phyloP scores from a whole-genome alignment of 2,888 invertebrate genomes.

The Epirrhoe alternata region DNA sequence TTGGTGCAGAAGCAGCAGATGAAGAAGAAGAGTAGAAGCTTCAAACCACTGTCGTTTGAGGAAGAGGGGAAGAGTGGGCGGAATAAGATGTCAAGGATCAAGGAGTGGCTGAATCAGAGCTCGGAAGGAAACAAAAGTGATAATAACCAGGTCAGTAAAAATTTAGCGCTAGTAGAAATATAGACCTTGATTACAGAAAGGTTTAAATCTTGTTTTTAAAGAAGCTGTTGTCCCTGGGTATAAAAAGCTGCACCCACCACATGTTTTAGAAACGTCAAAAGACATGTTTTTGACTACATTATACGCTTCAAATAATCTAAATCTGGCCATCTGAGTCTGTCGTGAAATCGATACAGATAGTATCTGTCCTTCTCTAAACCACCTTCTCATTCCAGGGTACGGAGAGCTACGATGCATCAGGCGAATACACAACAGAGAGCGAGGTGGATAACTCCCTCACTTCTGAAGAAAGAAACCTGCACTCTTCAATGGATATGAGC shows the following conservation, averaged over 20 bases:
- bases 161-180: background rate
- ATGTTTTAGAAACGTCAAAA: too few relatives aligned
- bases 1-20: constrained; percentile 87
- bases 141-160: constrained; percentile 67
- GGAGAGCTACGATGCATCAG: constrained; percentile 95
- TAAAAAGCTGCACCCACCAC: too few relatives aligned
- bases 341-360: too few relatives aligned
- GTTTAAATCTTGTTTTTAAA: too few relatives aligned
- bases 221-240: too few relatives aligned
- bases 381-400: constrained; percentile 76
- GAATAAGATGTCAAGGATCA: constrained; percentile 88
- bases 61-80: constrained; percentile 78
- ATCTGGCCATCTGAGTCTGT: too few relatives aligned
- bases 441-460: constrained; percentile 90
- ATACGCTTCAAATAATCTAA: too few relatives aligned
- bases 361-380: background rate
- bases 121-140: constrained; percentile 70
- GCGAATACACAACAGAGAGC: constrained; percentile 93
- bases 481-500: constrained; percentile 86
- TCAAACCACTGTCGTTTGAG: constrained; percentile 83
- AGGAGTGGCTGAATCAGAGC: constrained; percentile 88
- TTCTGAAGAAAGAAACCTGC: constrained; percentile 91
- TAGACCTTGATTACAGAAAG: too few relatives aligned
- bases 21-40: constrained; percentile 79
- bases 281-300: too few relatives aligned